Conservation (phyloP, 30 jellyfish, hydroid and myxozoan species). For the Turritopsis dohrnii region DNA sequence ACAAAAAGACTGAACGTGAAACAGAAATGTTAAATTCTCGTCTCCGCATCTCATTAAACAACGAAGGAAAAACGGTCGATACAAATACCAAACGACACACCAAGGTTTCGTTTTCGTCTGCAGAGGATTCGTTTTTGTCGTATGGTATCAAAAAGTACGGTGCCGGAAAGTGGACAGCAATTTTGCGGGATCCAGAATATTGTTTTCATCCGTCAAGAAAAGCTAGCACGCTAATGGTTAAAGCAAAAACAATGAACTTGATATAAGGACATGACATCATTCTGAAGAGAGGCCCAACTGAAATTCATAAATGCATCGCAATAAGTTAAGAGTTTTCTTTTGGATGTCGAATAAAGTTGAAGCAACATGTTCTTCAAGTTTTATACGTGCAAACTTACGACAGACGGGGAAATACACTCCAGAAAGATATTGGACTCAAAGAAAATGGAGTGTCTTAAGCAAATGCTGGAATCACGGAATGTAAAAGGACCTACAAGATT, state of each 20-base stretch:
- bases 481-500: neutral
- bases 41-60: too few relatives aligned
- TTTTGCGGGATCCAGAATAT: neutral
- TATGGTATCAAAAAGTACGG: neutral
- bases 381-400: neutral
- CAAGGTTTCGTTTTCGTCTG: neutral
- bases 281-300: neutral
- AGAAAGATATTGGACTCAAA: neutral
- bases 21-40: too few relatives aligned
- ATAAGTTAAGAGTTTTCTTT: neutral
- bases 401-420: neutral
- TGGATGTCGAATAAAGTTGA: neutral
- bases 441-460: neutral
- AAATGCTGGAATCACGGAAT: neutral
- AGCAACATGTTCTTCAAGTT: neutral
- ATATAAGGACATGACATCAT: too few relatives aligned
- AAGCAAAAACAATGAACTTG: neutral
- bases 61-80: too few relatives aligned
- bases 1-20: too few relatives aligned
- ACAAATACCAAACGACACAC: too few relatives aligned
- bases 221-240: neutral
- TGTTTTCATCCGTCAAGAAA: neutral
- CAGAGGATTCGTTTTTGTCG: neutral
- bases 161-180: neutral
- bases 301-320: neutral